Evolutionary conservation across 2,113 vertebrate species (phyloP).

Genomic region (Panthera leo): DNA sequence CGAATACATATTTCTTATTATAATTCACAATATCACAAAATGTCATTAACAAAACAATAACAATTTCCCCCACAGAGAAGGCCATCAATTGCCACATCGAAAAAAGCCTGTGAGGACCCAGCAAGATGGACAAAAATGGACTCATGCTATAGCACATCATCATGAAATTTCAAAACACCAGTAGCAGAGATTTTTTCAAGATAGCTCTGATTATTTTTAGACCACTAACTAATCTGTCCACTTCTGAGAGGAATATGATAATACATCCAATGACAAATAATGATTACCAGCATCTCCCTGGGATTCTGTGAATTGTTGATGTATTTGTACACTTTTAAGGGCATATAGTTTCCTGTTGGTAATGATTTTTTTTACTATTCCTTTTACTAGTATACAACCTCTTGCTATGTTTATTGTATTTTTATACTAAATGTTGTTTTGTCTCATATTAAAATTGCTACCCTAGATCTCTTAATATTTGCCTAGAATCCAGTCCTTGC

Average conservation of each 20-base stretch:
- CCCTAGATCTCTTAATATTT: neutral
- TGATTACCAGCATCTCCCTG: neutral
- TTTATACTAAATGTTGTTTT: neutral
- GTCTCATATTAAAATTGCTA: neutral
- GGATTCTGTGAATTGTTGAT: neutral
- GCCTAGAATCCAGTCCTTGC: neutral
- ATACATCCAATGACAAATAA: neutral
- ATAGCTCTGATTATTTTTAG: constrained; percentile 1
- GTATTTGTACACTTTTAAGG: neutral
- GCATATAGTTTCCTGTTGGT: neutral
- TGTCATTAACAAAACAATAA: neutral
- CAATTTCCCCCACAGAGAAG: neutral
- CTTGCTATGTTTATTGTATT: neutral
- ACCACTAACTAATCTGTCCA: neutral
- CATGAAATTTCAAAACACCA: neutral
- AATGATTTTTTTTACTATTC: neutral
- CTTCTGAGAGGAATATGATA: neutral
- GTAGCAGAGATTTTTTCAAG: neutral
- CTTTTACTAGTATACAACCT: neutral
- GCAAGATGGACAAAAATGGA: neutral
- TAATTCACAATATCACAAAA: neutral
- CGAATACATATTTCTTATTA: neutral
- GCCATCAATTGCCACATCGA: neutral
- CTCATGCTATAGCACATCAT: neutral
- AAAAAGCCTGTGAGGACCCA: neutral